phyloP scores from a whole-genome alignment of 2,797 vertebrate species.

The Scolopax rusticola region DNA sequence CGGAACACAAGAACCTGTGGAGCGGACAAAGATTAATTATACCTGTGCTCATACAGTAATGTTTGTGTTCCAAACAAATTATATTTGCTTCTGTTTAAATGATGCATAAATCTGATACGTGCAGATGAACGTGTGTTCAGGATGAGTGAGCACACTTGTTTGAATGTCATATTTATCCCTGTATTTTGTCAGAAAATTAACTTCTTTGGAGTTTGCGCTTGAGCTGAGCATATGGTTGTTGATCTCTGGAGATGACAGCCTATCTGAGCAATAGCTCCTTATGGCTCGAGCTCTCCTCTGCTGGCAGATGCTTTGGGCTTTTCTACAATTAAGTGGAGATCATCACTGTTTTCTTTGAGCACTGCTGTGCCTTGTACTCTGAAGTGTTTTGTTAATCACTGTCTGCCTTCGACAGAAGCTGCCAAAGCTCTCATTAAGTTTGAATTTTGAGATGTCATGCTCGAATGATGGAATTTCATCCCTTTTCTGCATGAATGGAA shows the following conservation, averaged over 20 bases:
- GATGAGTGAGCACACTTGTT: slow-evolving; percentile 99
- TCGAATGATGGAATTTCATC: slow-evolving; percentile 88
- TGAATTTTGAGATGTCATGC: slow-evolving; percentile 94
- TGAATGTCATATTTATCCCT: slow-evolving; percentile 99
- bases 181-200: slow-evolving; percentile 99
- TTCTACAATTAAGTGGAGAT: slow-evolving; percentile 99
- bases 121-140: slow-evolving; percentile 94
- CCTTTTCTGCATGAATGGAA: slow-evolving; percentile 87
- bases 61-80: slow-evolving; percentile 89
- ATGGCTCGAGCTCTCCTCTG: slow-evolving; percentile 91
- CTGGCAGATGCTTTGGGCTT: slow-evolving; percentile 99
- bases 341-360: slow-evolving; percentile 99
- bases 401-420: slow-evolving; percentile 99
- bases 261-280: slow-evolving; percentile 98
- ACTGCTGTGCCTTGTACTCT: slow-evolving; percentile 99
- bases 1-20: slow-evolving; percentile 77
- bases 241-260: slow-evolving; percentile 99
- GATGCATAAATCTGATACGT: slow-evolving; percentile 90
- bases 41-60: slow-evolving; percentile 82
- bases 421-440: slow-evolving; percentile 99
- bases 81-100: slow-evolving; percentile 88
- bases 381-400: slow-evolving; percentile 99
- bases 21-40: slow-evolving; percentile 87
- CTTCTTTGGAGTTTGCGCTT: slow-evolving; percentile 98
- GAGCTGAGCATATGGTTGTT: slow-evolving; percentile 99